Percentiles rank a stretch among this genome's conserved stretches.
Conservation (phyloP, 2,797 vertebrate species). For the Bradypodion ventrale region DNA sequence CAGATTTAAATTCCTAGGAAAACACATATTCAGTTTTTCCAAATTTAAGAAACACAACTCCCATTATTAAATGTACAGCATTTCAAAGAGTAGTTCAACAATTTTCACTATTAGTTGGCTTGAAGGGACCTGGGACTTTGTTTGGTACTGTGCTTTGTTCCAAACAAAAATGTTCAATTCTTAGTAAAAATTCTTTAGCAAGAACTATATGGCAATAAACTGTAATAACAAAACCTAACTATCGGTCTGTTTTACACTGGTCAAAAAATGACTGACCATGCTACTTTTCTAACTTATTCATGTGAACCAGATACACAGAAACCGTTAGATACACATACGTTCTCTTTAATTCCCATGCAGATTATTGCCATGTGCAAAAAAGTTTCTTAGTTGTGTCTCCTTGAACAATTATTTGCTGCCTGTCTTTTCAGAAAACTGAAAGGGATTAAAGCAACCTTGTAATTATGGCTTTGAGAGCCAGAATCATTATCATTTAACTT, state of each 20-base stretch:
- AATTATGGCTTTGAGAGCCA: background rate
- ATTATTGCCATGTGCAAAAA: background rate
- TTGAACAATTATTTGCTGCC: background rate
- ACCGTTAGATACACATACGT: background rate
- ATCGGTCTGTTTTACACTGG: background rate
- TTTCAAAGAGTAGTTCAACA: background rate
- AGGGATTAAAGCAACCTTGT: background rate
- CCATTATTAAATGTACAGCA: background rate
- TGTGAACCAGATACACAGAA: background rate
- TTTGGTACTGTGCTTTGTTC: background rate
- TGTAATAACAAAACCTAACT: background rate
- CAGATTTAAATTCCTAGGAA: background rate
- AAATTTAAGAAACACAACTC: background rate
- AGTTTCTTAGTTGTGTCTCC: too few relatives aligned
- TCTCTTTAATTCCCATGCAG: background rate
- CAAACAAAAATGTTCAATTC: background rate
- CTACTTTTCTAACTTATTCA: background rate
- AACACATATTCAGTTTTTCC: background rate
- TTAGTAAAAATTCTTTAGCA: background rate
- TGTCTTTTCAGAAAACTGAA: background rate
- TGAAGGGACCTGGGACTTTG: background rate
- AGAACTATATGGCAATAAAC: background rate
- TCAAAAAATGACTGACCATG: background rate
- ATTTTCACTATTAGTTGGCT: background rate
- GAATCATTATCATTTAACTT: background rate